phyloP scores from a whole-genome alignment of 2,888 invertebrate genomes.

The Encarsia formosa region DNA sequence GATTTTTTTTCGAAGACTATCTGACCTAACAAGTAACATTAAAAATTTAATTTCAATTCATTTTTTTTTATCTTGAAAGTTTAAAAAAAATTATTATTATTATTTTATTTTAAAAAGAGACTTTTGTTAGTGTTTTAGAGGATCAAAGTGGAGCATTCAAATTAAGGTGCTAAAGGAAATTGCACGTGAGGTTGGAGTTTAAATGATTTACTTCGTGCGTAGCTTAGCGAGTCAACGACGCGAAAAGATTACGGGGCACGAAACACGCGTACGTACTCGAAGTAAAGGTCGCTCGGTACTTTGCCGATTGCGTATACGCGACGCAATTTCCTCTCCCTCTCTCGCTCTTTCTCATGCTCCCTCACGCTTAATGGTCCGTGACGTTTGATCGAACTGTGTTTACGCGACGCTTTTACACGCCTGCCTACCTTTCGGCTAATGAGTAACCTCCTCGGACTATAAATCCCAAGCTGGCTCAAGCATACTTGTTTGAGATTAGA shows the following conservation, averaged over 20 bases:
- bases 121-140: too few species aligned
- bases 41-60: too few species aligned
- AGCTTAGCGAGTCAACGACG: slow-evolving; percentile 39
- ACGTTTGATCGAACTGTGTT: slow-evolving; percentile 45
- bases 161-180: slow-evolving; percentile 1
- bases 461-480: too few species aligned
- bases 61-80: too few species aligned
- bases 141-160: too few species aligned
- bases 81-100: too few species aligned
- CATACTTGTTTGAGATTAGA: too few species aligned
- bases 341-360: too few species aligned
- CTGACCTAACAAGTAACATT: too few species aligned
- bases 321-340: slow-evolving; percentile 45
- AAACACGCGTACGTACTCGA: slow-evolving; percentile 18
- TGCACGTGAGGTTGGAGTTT: slow-evolving; percentile 9
- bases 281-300: slow-evolving; percentile 23
- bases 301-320: slow-evolving; percentile 44
- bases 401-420: slow-evolving; percentile 15
- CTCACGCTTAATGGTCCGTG: slow-evolving; percentile 49
- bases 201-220: slow-evolving; percentile 35
- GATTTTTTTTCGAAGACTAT: too few species aligned
- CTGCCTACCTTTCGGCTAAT: slow-evolving; percentile 2
- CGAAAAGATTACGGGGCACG: slow-evolving; percentile 41
- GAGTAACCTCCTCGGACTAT: too few species aligned
- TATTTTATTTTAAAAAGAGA: too few species aligned